Evolutionary conservation across 2,113 vertebrate species (phyloP).

Genomic region (Cercopithecus mona): DNA sequence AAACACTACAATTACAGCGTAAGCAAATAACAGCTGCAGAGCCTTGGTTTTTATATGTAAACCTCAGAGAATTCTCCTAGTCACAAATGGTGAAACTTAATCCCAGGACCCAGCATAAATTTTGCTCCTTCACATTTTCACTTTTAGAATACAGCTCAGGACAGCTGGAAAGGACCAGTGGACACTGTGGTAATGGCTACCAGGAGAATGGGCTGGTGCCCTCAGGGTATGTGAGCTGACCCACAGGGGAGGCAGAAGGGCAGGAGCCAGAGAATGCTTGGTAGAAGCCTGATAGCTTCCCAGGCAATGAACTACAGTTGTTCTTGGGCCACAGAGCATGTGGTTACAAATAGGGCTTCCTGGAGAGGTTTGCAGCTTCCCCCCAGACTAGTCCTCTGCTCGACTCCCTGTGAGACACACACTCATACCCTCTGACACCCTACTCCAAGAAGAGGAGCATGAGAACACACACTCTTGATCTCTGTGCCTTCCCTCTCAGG

Average conservation of each 20-base stretch:
- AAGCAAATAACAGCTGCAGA: conserved; percentile 18
- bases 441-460: not conserved
- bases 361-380: not conserved
- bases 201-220: not conserved
- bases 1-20: not conserved
- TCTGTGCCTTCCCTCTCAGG: not conserved
- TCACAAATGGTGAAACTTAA: not conserved
- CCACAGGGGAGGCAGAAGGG: not conserved
- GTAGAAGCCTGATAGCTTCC: not conserved
- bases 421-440: not conserved
- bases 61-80: not conserved
- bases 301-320: no score
- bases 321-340: not conserved
- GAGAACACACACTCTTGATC: not conserved
- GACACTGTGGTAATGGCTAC: not conserved
- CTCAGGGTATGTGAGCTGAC: not conserved
- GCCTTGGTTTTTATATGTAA: not conserved
- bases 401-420: no score
- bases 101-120: not conserved
- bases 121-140: not conserved
- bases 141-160: not conserved
- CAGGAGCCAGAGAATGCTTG: not conserved
- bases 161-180: not conserved
- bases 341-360: not conserved
- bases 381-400: not conserved